A percentile compares a stretch with the other conserved stretches of the same genome.
These are phyloP conservation scores for Sula dactylatra DNA, from an alignment of 2,113 vertebrate species.

Conservation along the genomic window DNA sequence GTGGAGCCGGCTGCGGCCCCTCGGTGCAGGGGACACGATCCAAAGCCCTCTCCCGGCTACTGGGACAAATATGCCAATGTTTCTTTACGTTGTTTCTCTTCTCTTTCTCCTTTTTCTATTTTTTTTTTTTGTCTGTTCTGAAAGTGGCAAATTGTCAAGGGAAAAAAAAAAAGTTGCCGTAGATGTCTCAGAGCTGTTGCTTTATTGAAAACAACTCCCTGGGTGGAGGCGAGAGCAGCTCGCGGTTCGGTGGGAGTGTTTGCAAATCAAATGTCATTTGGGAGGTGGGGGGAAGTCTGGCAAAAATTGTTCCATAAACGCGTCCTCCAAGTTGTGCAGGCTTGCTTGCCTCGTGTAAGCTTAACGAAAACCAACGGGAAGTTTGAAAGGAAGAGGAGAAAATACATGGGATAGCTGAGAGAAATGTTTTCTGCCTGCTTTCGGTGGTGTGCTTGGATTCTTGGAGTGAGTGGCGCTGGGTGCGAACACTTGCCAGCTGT, in stretches of 20 bases:
- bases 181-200: neutral
- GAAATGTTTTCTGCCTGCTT: neutral
- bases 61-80: neutral
- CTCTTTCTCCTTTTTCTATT: neutral
- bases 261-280: neutral
- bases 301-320: accelerated
- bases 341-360: neutral
- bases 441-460: neutral
- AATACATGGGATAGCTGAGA: neutral
- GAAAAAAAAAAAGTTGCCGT: neutral
- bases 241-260: neutral
- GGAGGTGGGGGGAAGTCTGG: neutral
- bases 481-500: accelerated
- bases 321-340: neutral
- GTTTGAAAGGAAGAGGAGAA: neutral
- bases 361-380: neutral
- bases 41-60: neutral
- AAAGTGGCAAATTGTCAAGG: neutral
- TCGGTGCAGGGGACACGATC: neutral
- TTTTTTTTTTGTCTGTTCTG: neutral
- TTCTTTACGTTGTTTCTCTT: neutral
- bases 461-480: neutral
- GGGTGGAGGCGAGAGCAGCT: slow-evolving; percentile 13
- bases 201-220: neutral
- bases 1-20: neutral